A percentile compares a stretch with the other conserved stretches of the same genome.
Evolutionary conservation across 1,140 invertebrate species (phyloP).

Genomic region (Batillaria attramentaria): DNA sequence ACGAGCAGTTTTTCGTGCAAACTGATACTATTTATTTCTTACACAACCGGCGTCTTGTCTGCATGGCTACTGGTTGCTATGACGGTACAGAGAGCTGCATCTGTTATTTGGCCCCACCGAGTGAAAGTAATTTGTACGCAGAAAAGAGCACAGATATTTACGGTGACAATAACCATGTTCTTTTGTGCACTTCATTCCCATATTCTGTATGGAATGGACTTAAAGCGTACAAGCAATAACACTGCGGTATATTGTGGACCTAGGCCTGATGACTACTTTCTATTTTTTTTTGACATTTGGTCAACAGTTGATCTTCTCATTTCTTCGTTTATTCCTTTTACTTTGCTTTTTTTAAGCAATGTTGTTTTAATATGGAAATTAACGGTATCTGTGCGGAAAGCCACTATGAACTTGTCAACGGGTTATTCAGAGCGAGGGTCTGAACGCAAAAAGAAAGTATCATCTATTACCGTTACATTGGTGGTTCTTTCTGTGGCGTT

Average conservation of each 20-base stretch:
- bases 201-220: slow-evolving; percentile 37
- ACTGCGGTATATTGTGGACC: background rate
- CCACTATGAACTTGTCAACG: no score
- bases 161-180: slow-evolving; percentile 11
- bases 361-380: no score
- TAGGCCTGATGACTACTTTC: slow-evolving; percentile 3
- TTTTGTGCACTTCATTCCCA: slow-evolving; percentile 30
- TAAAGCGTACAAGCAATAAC: background rate
- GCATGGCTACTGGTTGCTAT: slow-evolving; percentile 47
- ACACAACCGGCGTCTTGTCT: slow-evolving; percentile 34
- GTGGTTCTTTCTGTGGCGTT: no score
- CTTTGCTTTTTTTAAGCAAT: background rate
- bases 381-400: no score
- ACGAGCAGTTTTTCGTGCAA: no score
- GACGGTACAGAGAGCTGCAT: slow-evolving; percentile 38
- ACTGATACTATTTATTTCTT: slow-evolving; percentile 26
- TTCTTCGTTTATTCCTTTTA: slow-evolving; percentile 8
- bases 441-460: no score
- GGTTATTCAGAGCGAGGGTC: no score
- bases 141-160: slow-evolving; percentile 12
- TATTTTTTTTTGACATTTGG: slow-evolving; percentile 35
- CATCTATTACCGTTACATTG: no score
- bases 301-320: slow-evolving; percentile 44
- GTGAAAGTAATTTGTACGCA: slow-evolving; percentile 30
- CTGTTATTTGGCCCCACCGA: slow-evolving; percentile 29